A percentile compares a stretch with the other conserved stretches of the same genome.
phyloP scores from a whole-genome alignment of 2,113 vertebrate genomes.

The Scytalopus superciliaris region DNA sequence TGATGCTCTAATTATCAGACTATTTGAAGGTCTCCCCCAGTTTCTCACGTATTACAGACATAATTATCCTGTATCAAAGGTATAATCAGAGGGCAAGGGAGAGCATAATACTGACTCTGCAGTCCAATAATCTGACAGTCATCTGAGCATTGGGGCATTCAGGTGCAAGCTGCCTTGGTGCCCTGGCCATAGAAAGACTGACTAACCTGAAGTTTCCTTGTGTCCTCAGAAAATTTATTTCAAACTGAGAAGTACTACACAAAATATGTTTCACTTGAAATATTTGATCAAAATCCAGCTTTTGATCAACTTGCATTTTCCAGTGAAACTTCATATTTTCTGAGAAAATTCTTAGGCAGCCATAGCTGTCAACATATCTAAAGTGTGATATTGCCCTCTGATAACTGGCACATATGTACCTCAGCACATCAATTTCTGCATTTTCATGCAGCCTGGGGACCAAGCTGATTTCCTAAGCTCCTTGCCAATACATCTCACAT shows the following conservation, averaged over 20 bases:
- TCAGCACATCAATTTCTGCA: background rate
- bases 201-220: rapidly evolving
- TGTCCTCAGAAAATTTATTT: background rate
- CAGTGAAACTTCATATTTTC: background rate
- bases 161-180: background rate
- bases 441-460: background rate
- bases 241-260: background rate
- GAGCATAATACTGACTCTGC: background rate
- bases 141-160: background rate
- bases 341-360: background rate
- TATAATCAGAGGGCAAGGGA: background rate
- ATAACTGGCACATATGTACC: background rate
- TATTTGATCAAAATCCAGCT: background rate
- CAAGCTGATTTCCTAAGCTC: background rate
- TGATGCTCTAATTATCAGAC: background rate
- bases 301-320: background rate
- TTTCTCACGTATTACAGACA: background rate
- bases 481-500: background rate
- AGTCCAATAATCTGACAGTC: background rate
- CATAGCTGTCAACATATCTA: constrained; percentile 8
- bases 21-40: background rate
- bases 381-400: background rate
- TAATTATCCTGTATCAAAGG: constrained; percentile 1
- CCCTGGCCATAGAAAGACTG: background rate
- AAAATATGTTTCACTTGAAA: background rate